These are phyloP conservation scores for Teleogryllus oceanicus DNA, from an alignment of 2,888 invertebrate genomes.

Conservation along the genomic window DNA sequence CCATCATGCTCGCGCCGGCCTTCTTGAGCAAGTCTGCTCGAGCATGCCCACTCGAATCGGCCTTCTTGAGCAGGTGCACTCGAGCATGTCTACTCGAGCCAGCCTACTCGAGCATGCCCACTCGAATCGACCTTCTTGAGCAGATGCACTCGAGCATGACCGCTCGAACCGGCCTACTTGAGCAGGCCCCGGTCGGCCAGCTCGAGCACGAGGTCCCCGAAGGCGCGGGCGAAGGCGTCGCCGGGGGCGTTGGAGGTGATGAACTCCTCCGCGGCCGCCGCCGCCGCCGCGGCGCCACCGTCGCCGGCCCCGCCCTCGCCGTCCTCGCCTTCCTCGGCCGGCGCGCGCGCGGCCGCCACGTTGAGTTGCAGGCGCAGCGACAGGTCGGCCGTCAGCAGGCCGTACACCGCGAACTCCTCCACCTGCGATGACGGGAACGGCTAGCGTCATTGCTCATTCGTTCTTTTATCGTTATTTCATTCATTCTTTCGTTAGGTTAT, in stretches of 20 bases:
- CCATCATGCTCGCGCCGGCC: too few species aligned
- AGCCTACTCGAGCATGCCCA: too few species aligned
- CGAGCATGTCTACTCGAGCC: too few species aligned
- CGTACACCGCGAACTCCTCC: not conserved
- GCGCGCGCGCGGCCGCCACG: not conserved
- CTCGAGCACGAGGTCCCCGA: conserved; percentile 23
- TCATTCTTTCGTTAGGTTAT: too few species aligned
- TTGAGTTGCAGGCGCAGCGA: not conserved
- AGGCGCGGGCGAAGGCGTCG: not conserved
- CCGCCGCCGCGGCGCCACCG: too few species aligned
- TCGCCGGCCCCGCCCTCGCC: not conserved
- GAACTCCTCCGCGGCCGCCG: not conserved
- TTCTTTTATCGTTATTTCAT: too few species aligned
- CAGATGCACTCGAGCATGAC: too few species aligned
- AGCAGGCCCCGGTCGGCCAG: conserved; percentile 21
- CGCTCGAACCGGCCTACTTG: not conserved
- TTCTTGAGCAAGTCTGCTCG: too few species aligned
- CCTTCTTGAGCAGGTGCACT: too few species aligned
- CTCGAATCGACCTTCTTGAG: too few species aligned
- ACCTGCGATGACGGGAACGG: conserved; percentile 12
- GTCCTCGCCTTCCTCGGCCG: not conserved
- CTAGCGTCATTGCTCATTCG: not conserved
- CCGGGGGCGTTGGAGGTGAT: not conserved
- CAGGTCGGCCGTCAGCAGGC: conserved; percentile 23
- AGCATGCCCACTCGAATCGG: too few species aligned